Base-by-base conservation (phyloP, 2,797 vertebrate genomes). In the Intellagama lesueurii region DNA sequence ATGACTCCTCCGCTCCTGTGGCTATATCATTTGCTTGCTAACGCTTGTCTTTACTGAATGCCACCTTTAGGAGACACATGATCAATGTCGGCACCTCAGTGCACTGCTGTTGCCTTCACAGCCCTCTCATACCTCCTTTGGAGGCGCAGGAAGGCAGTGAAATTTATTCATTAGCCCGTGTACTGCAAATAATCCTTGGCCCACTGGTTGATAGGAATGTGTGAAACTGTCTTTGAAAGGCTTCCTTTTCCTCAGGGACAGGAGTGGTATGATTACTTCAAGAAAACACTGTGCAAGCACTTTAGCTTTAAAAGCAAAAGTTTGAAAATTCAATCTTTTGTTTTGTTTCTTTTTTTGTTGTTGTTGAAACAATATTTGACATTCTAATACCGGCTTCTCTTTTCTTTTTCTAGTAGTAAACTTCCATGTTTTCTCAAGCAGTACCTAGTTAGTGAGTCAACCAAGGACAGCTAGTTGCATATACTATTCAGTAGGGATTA, bases 101-200 rank as follows among this genome's bases (percentile, higher is more conserved):
- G 19, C 11, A 89, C n/a, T 52, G 40, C 44, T 73, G 78, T 87
- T 16, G 85, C 92, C 90, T 90, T 76, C 52, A 49, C 30, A 88
- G 7, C 78, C 82, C 0, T 0, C 88, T 92, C 88, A 60, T 17
- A 12, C 83, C 32, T 89, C 73, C 30, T 90, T 85, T 81, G 49
- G 80, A 94, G 64, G 11, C 6, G 44, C 52, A 24, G 0, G 89
- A 93, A 89, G 30, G 47, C 77, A 86, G 24, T 78, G 75, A 83
- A 60, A 90, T 93, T 70, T 81, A 81, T 90, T 91, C 87, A 76
- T 91, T 82, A 78, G 0, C 81, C 28, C 78, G 40, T 78, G 22
- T 89, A 80, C 49, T 78, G 88, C 52, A 93, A 93, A 86, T 87
- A 82, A 91, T 89, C 89, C 88, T 87, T 8, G 76, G n/a, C 4